These are phyloP conservation scores for Ameiurus melas DNA, from an alignment of 2,113 vertebrate species.

Conservation along the genomic window DNA sequence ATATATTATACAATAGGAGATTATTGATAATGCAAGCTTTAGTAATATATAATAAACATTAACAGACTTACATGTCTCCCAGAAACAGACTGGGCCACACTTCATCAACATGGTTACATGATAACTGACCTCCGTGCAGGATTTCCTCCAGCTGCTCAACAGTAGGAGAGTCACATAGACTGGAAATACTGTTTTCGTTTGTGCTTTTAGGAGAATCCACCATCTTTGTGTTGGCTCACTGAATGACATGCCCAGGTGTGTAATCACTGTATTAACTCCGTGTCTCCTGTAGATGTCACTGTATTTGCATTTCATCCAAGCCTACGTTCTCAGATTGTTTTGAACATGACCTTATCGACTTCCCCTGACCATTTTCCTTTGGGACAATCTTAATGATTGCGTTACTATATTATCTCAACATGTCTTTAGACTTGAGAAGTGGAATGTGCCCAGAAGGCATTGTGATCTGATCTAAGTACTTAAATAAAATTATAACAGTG, in stretches of 20 bases:
- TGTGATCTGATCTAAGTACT: background rate
- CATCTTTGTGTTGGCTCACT: background rate
- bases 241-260: constrained; percentile 53
- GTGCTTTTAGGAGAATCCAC: constrained; percentile 10
- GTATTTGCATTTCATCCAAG: background rate
- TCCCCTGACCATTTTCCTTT: background rate
- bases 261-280: constrained; percentile 11
- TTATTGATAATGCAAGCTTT: background rate
- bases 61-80: constrained; percentile 86
- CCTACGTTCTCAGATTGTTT: background rate
- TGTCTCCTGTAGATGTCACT: constrained; percentile 44
- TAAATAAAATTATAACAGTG: background rate
- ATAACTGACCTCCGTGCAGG: constrained; percentile 74
- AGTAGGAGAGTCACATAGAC: constrained; percentile 53
- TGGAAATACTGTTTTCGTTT: background rate
- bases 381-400: background rate
- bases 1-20: background rate
- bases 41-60: background rate
- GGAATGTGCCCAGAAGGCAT: background rate
- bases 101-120: constrained; percentile 84
- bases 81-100: constrained; percentile 90
- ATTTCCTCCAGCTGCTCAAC: constrained; percentile 81
- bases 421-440: background rate
- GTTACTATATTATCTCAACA: background rate
- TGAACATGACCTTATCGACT: background rate